Percentiles rank a stretch among this genome's conserved stretches.
Evolutionary conservation across 2,888 invertebrate genomes (phyloP).

Genomic region (Odiellus spinosus): DNA sequence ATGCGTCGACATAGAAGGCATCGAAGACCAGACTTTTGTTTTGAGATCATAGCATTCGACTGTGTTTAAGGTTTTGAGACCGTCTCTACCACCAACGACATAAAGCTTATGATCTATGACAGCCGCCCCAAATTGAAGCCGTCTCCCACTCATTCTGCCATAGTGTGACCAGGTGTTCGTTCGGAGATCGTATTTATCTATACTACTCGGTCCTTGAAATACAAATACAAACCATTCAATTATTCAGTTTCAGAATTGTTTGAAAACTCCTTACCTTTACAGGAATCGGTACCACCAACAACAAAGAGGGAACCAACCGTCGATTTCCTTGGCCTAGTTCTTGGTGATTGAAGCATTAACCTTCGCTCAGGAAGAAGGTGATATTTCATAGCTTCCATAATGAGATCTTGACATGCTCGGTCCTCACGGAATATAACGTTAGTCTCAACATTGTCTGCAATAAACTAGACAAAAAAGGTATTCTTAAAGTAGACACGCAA

Average conservation of each 20-base stretch:
- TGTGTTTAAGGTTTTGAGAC: conserved; percentile 20
- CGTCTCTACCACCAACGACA: conserved; percentile 30
- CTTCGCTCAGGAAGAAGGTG: conserved; percentile 75
- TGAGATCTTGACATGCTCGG: conserved; percentile 61
- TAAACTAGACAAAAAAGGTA: conserved; percentile 41
- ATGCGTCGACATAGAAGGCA: conserved; percentile 80
- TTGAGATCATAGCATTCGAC: conserved; percentile 28
- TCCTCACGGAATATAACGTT: conserved; percentile 43
- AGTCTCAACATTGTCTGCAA: conserved; percentile 70
- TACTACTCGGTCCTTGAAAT: conserved; percentile 58
- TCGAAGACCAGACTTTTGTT: conserved; percentile 56
- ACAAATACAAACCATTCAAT: no score
- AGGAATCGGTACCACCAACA: conserved; percentile 83
- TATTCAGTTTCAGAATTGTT: no score
- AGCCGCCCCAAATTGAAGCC: conserved; percentile 50
- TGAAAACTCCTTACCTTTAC: conserved; percentile 42
- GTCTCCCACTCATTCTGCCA: conserved; percentile 57
- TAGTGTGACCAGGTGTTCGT: conserved; percentile 61
- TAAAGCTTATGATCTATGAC: conserved; percentile 28
- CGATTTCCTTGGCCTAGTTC: conserved; percentile 76
- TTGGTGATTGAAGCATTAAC: conserved; percentile 50
- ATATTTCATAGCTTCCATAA: conserved; percentile 89
- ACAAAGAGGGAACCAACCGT: conserved; percentile 74
- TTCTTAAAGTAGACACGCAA: background rate
- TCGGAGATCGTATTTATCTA: conserved; percentile 72